Evolutionary conservation across 2,113 vertebrate species (phyloP).

Genomic region (Oreochromis spilurus): DNA sequence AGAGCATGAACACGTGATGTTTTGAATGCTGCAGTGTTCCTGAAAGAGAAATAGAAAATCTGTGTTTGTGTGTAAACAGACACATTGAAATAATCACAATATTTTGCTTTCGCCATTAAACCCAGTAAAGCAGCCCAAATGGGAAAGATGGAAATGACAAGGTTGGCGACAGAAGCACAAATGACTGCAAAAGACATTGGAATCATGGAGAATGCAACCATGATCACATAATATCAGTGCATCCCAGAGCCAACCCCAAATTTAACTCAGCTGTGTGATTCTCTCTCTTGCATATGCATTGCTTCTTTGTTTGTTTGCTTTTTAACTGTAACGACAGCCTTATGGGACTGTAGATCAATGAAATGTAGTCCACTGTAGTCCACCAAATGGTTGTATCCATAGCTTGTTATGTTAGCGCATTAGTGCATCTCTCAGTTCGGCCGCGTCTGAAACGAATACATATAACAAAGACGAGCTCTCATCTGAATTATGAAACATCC

Average conservation of each 20-base stretch:
- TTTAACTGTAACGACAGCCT: not conserved
- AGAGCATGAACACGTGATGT: not conserved
- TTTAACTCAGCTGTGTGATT: constrained; percentile 6
- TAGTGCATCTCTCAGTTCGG: not conserved
- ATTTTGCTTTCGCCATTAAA: not conserved
- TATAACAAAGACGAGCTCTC: not conserved
- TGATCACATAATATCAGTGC: not conserved
- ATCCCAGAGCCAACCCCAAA: not conserved
- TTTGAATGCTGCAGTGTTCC: not conserved
- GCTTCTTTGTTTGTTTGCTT: not conserved
- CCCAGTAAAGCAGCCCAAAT: not conserved
- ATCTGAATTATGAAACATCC: not conserved
- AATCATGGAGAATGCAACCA: not conserved
- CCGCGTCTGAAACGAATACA: not conserved
- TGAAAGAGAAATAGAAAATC: not conserved
- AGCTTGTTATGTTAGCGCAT: not conserved
- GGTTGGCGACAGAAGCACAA: not conserved
- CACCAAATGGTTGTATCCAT: not conserved
- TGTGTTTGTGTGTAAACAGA: constrained; percentile 1
- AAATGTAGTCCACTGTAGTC: not conserved
- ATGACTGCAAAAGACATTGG: constrained; percentile 19
- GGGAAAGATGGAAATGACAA: constrained; percentile 3
- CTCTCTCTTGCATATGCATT: constrained; percentile 9
- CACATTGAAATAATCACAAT: not conserved
- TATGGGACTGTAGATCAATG: constrained; percentile 1